These are phyloP conservation scores for Cataglyphis altisquamis DNA, from an alignment of 2,888 invertebrate genomes.

Conservation along the genomic window DNA sequence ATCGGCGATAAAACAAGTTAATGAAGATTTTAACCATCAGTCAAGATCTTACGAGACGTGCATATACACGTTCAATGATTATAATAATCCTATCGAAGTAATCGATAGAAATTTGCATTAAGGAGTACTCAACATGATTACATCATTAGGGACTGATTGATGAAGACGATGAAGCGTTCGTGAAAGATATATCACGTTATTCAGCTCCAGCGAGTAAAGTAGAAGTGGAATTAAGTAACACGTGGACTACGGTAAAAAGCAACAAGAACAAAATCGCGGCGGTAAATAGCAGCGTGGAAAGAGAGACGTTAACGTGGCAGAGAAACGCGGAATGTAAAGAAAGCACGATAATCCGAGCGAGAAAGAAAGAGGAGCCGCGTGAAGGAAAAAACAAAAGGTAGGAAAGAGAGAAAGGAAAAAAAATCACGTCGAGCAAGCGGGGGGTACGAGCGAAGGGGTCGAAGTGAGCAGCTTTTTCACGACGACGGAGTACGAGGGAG, in stretches of 20 bases:
- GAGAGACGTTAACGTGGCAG: slow-evolving; percentile 64
- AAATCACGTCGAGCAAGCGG: slow-evolving; percentile 53
- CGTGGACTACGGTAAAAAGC: slow-evolving; percentile 5
- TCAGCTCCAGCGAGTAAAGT: slow-evolving; percentile 15
- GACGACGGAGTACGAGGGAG: slow-evolving; percentile 17
- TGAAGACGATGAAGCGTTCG: slow-evolving; percentile 10
- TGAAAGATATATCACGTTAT: slow-evolving; percentile 24
- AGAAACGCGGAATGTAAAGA: slow-evolving; percentile 58
- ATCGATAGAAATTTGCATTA: background rate
- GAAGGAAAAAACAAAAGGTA: slow-evolving; percentile 58
- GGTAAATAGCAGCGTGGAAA: slow-evolving; percentile 66
- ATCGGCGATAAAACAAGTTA: background rate
- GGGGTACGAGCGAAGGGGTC: slow-evolving; percentile 45
- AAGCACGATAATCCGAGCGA: slow-evolving; percentile 53
- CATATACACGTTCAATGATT: background rate
- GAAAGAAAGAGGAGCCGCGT: slow-evolving; percentile 42
- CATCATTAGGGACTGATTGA: slow-evolving; percentile 27
- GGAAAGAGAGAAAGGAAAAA: slow-evolving; percentile 52
- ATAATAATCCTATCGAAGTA: background rate
- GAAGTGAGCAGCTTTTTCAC: slow-evolving; percentile 64
- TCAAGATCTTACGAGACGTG: slow-evolving; percentile 14
- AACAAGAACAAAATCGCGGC: slow-evolving; percentile 32
- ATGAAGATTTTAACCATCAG: no score
- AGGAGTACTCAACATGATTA: slow-evolving; percentile 10
- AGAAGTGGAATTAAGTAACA: slow-evolving; percentile 10